These are phyloP conservation scores for Drosophila paracracens DNA, from an alignment of 2,888 invertebrate species.

Conservation along the genomic window DNA sequence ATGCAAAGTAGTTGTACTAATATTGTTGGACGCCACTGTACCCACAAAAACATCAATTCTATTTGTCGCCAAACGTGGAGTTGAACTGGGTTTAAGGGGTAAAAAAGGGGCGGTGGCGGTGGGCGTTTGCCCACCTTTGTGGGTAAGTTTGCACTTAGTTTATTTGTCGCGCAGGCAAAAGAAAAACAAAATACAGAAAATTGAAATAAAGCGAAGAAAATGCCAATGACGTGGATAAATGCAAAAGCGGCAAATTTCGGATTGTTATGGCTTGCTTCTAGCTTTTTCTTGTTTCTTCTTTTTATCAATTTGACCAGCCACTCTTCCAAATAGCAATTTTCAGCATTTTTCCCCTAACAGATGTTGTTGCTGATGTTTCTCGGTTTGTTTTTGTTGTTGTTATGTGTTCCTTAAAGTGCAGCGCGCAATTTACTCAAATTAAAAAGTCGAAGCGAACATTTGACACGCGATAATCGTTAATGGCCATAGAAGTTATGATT, in stretches of 20 bases:
- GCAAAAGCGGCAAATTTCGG: constrained; percentile 73
- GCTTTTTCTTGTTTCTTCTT: neutral
- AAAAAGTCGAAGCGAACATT: constrained; percentile 69
- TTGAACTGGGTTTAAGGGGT: neutral
- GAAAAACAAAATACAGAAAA: constrained; percentile 52
- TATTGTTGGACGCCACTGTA: constrained; percentile 47
- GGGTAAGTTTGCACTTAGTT: constrained; percentile 74
- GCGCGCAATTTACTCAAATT: constrained; percentile 72
- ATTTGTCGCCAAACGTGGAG: constrained; percentile 57
- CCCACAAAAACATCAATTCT: constrained; percentile 73
- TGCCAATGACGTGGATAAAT: constrained; percentile 76
- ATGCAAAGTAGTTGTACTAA: too few species aligned
- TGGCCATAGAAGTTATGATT: constrained; percentile 24
- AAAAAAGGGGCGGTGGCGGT: neutral
- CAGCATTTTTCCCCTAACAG: constrained; percentile 39
- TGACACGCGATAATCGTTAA: constrained; percentile 73
- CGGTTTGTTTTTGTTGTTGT: neutral
- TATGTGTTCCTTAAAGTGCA: constrained; percentile 39
- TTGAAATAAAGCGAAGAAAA: constrained; percentile 79
- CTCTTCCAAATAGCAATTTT: constrained; percentile 45
- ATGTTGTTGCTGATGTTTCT: constrained; percentile 30
- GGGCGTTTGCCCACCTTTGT: constrained; percentile 34
- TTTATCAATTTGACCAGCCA: constrained; percentile 19
- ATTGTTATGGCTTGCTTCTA: constrained; percentile 53
- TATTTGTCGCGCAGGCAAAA: constrained; percentile 54